Evolutionary conservation across 2,888 invertebrate species (phyloP).

Genomic region (Tryphoninae sp.): DNA sequence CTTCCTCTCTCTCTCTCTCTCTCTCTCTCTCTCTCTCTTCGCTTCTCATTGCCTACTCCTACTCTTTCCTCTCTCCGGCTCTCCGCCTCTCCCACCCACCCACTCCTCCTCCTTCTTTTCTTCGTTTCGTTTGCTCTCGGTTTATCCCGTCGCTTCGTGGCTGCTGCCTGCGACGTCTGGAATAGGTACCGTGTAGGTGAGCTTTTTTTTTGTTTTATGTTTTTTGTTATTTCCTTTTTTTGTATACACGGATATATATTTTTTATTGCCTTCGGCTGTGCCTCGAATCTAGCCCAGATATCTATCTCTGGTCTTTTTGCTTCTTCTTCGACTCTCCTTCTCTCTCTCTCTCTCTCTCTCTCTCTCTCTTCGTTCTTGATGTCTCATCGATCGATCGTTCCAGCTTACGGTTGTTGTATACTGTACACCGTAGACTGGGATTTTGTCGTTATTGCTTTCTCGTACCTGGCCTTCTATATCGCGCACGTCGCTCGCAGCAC

Average conservation of each 20-base stretch:
- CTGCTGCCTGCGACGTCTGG: constrained; percentile 55
- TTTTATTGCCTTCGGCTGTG: constrained; percentile 57
- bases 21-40: constrained; percentile 21
- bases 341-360: constrained; percentile 14
- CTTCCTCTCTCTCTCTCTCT: constrained; percentile 7
- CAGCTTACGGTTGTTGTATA: neutral
- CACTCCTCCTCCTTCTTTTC: constrained; percentile 47
- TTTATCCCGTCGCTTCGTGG: constrained; percentile 63
- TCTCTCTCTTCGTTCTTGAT: constrained; percentile 54
- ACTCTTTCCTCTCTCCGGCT: constrained; percentile 47
- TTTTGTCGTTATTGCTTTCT: constrained; percentile 16
- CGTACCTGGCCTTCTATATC: constrained; percentile 1
- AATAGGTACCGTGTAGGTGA: constrained; percentile 42
- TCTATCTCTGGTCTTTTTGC: constrained; percentile 17
- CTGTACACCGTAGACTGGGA: neutral
- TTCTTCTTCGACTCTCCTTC: constrained; percentile 40
- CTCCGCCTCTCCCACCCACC: constrained; percentile 43
- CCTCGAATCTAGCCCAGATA: constrained; percentile 36
- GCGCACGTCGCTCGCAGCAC: neutral
- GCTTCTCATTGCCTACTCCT: constrained; percentile 44
- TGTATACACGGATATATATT: constrained; percentile 20
- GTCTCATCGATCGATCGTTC: constrained; percentile 41
- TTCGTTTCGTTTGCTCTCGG: constrained; percentile 60
- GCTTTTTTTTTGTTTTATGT: constrained; percentile 47
- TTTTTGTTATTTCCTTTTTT: neutral